Base-by-base conservation (phyloP, 1,140 invertebrate genomes). In the Dufourea novaeangliae region DNA sequence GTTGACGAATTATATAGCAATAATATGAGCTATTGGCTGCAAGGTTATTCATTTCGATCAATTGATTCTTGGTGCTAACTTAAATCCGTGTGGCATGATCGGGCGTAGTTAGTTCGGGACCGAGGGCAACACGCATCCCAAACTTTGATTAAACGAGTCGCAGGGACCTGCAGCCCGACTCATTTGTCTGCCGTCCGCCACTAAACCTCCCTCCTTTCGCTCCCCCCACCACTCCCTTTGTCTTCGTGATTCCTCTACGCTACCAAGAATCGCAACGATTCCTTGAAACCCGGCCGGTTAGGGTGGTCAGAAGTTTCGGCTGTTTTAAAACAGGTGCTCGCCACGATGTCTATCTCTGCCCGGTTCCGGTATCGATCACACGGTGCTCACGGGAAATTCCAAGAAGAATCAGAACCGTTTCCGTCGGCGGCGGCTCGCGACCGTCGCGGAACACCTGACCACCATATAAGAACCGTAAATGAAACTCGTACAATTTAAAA, bases 121-220 rank as follows among this genome's bases (percentile, higher is more conserved):
- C 78, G 82, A 82, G 83, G n/a, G 88, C 82, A 85, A 86, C 89
- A 90, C 89, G 89, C 87, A 89, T 88, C 88, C 87, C 87, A 89
- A 90, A 90, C 86, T 89, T 90, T 90, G 89, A 90, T 90, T 90
- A 90, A 90, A 90, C 88, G 88, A 89, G 88, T 89, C 88, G 87
- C 86, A 84, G 87, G 81, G 89, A 88, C 89, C 83, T 86, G 86
- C 84, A 84, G 84, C 87, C 86, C 86, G 82, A 89, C 86, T 90
- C 88, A 89, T 90, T 90, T 89, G 86, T 90, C 89, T 90, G 69
- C 88, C 79, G 88, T 86, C 86, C 83, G 61, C 86, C 78, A 76
- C 46, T 8, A 17, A n/a, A 3, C 46, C 8, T 50, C 39, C 46
- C 79, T 61, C 73, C 29, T 29, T 52, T 59, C 69, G 61, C 25